Evolutionary conservation across 1,140 invertebrate species (phyloP), one percentile per base, ranked within the genome.

Genomic region (Aphis gossypii): DNA sequence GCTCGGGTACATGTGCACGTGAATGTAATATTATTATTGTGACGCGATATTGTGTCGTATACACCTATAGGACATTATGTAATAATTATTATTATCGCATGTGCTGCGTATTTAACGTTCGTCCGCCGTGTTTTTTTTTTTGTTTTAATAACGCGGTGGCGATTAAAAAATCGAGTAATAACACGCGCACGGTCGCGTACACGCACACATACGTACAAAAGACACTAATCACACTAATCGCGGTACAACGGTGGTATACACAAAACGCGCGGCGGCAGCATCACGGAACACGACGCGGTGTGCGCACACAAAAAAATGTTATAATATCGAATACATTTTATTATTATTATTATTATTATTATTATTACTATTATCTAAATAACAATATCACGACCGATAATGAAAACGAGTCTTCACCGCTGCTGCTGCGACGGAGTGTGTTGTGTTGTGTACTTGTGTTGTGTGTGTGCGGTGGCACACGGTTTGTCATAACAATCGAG

Each of bases 241-340:
- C 30, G 18, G 30, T 18, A n/a, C 18, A 18, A 18, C 60, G 60
- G 60, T 76, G 38, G 3, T 41, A 41, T 41, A 35, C n/a, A 76
- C 60, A 76, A 76, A 76, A 76, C 60, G 60, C 60, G 6, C 60
- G 60, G n/a, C 60, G 60, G 60, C 60, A 76, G 60, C 60, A 76
- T 76, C 60, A 76, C 30, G 30, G n/a, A n/a, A 76, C 60, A 76
- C 60, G 60, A 76, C 60, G 60, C 60, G 60, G 60, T 76, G 30
- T 11, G 60, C 60, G n/a, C 14, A 76, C 30, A 18, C n/a, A 30
- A 60, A 54, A 54, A 54, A 68, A 68, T 30, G 11, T 76, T 76
- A 76, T 76, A 76, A 76, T n/a, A 76, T 76, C n/a, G 18, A n/a
- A n/a, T 35, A 76, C 60, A 84, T 84, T 84, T 83, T 84, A 84